Base-by-base conservation (phyloP, 2,797 vertebrate genomes). In the Alectoris magna region DNA sequence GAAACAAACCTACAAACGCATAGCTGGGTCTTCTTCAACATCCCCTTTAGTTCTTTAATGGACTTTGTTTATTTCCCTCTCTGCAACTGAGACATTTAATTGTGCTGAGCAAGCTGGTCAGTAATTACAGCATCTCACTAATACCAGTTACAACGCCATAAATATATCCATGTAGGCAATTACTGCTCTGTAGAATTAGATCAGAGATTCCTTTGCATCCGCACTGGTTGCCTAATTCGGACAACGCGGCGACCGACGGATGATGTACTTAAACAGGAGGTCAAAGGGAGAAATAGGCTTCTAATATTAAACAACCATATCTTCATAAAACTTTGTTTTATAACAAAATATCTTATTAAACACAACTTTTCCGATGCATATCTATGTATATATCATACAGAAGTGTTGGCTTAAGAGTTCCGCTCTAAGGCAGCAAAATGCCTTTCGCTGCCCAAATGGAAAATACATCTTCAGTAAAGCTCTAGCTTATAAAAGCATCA, bases 281-380 rank as follows among this genome's bases (percentile, higher is more conserved):
- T 84, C 86, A 74, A 89, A 48, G 60, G 93, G 94, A 97, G 93
- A 92, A 95, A 97, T 84, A 95, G 91, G 96, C 76, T 95, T 96
- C 95, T 97, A 96, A 96, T 69, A 97, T 95, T 97, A 98, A 97
- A 97, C 96, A 95, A 96, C 84, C 94, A 91, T 96, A 93, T 97
- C 95, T 97, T 98, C 98, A 97, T 98, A 98, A 97, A 98, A 97
- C 95, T 98, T 96, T 97, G 90, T 82, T 96, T 96, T 97, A 97
- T 98, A 98, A 97, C 97, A 98, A 98, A 98, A 98, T 98, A 98
- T 96, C 97, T 97, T 94, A 97, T 97, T 97, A 96, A 97, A 94
- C 96, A 97, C 97, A 93, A 95, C 95, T 97, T 96, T 78, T 95
- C 91, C 94, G 97, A 95, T 81, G 87, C 86, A 34, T 93, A 95